Conservation (phyloP, 2,113 vertebrate genomes). For the Odobenus rosmarus region DNA sequence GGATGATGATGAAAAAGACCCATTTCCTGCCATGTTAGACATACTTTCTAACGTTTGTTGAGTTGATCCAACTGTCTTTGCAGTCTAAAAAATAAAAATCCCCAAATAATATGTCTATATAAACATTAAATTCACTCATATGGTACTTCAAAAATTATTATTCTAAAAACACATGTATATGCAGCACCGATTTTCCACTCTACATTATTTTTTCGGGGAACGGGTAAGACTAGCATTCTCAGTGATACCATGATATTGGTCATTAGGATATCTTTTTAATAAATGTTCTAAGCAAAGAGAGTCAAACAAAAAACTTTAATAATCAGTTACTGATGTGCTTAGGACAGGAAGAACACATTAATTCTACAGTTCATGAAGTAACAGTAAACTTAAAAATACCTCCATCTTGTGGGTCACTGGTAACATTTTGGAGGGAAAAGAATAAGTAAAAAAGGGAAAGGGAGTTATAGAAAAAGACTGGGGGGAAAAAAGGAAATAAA, state of each 20-base stretch:
- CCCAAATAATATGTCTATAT: constrained; percentile 36
- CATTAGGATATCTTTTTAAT: background rate
- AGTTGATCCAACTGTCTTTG: constrained; percentile 89
- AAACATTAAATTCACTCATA: constrained; percentile 40
- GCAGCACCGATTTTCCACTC: background rate
- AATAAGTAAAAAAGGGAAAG: background rate
- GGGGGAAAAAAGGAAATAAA: background rate
- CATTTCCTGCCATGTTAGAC: constrained; percentile 86
- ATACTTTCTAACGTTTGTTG: constrained; percentile 91
- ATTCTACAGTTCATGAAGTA: constrained; percentile 18
- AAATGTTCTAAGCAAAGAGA: constrained; percentile 47
- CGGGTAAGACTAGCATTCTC: background rate
- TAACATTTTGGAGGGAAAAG: background rate
- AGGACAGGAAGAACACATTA: constrained; percentile 29
- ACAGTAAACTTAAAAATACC: constrained; percentile 14
- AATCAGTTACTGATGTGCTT: constrained; percentile 14
- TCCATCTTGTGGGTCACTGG: constrained; percentile 1
- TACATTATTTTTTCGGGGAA: constrained; percentile 20
- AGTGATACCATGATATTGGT: background rate
- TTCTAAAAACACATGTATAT: constrained; percentile 28
- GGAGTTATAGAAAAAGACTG: background rate
- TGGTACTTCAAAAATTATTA: constrained; percentile 36
- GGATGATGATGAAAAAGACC: constrained; percentile 88
- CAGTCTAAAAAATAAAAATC: constrained; percentile 84
- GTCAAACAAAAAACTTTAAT: constrained; percentile 11